Evolutionary conservation across 92 coral and sea anemone genomes (phyloP).

Genomic region (Galaxea fascicularis): DNA sequence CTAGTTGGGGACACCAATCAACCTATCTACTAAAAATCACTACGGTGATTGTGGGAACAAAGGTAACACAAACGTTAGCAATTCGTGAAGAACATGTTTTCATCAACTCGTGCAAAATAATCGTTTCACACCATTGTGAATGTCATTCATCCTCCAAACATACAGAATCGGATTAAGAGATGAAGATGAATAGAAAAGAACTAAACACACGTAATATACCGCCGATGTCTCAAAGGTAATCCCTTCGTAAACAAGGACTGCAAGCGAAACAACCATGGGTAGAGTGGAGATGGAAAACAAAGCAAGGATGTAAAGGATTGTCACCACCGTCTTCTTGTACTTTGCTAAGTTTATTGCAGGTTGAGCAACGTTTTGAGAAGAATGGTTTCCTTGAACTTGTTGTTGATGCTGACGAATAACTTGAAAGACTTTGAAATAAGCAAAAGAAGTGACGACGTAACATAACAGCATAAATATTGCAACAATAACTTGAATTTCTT

Average conservation of each 20-base stretch:
- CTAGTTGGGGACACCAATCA: no score
- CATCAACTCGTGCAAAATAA: no score
- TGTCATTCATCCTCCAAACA: neutral
- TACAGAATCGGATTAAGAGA: neutral
- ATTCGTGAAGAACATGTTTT: no score
- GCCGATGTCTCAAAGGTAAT: neutral
- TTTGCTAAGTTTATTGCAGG: slow-evolving; percentile 10
- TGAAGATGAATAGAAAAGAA: neutral
- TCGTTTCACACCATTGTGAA: neutral
- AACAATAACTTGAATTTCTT: neutral
- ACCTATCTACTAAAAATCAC: no score
- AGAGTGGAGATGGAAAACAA: neutral
- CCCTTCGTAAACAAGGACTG: neutral
- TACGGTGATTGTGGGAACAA: no score
- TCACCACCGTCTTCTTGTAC: no score
- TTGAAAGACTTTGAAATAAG: slow-evolving; percentile 4
- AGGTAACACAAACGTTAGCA: no score
- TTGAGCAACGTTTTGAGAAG: neutral
- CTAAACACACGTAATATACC: neutral
- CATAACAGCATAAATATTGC: neutral
- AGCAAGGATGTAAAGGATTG: neutral
- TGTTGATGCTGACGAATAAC: slow-evolving; percentile 25
- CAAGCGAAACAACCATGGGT: neutral
- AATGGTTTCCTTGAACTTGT: slow-evolving; percentile 17
- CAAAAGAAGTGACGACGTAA: neutral